Evolutionary conservation across 2,113 vertebrate genomes (phyloP).

Genomic region (Agapornis roseicollis): DNA sequence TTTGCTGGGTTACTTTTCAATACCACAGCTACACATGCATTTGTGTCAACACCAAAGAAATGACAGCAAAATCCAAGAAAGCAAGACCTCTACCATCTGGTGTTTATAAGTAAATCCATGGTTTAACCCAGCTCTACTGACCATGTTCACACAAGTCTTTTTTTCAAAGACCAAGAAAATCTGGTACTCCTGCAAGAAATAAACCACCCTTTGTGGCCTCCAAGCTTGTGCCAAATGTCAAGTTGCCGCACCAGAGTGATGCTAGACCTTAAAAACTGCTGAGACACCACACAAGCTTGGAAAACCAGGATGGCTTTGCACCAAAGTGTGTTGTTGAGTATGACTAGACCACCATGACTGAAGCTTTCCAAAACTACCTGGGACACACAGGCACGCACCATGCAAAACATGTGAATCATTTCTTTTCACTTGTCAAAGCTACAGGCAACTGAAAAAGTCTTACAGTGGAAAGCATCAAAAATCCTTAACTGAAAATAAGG

Average conservation of each 20-base stretch:
- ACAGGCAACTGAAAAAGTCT: neutral
- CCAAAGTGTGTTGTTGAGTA: neutral
- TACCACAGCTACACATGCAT: neutral
- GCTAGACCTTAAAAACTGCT: neutral
- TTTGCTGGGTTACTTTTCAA: neutral
- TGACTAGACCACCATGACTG: neutral
- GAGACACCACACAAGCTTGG: neutral
- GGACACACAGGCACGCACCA: neutral
- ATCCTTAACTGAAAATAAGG: neutral
- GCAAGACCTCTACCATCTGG: neutral
- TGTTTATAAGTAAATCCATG: neutral
- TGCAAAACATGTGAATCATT: neutral
- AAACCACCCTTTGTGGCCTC: neutral
- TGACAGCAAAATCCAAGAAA: neutral
- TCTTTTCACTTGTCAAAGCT: neutral
- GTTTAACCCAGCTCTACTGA: neutral
- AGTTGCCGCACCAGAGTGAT: neutral
- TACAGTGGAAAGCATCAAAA: neutral
- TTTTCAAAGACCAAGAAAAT: neutral
- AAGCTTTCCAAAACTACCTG: neutral
- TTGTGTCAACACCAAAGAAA: neutral
- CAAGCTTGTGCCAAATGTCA: neutral
- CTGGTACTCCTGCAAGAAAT: neutral
- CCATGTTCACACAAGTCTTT: accelerated
- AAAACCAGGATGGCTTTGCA: neutral